A percentile compares a stretch with the other conserved stretches of the same genome.
These are phyloP conservation scores for Tribolium freemani DNA, from an alignment of 2,888 invertebrate species.

Conservation along the genomic window DNA sequence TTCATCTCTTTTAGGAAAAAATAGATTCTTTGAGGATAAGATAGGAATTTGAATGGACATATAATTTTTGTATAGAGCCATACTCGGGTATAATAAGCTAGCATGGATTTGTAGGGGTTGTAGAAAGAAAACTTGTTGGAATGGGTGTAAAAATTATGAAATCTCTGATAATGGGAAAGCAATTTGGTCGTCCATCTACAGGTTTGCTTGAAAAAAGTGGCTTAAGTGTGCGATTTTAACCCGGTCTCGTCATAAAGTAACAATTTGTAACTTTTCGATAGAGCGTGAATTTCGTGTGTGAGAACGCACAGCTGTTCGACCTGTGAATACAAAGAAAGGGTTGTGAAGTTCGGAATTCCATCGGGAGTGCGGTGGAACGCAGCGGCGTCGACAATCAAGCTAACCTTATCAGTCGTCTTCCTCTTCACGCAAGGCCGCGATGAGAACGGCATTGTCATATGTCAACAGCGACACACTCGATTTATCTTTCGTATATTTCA, in stretches of 20 bases:
- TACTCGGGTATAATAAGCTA: no score
- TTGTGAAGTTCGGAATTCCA: constrained; percentile 41
- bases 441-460: constrained; percentile 63
- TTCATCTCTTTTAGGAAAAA: no score
- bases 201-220: no score
- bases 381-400: constrained; percentile 46
- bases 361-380: constrained; percentile 39
- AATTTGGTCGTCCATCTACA: no score
- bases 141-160: no score
- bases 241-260: constrained; percentile 33
- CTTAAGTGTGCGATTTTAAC: no score
- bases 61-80: no score
- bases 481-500: constrained; percentile 66
- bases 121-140: no score
- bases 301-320: constrained; percentile 42
- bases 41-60: no score
- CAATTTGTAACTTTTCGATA: constrained; percentile 48
- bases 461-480: constrained; percentile 65
- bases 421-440: constrained; percentile 49
- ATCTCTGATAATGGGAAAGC: no score
- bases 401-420: constrained; percentile 52
- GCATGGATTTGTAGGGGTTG: no score
- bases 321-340: constrained; percentile 40
- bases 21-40: no score
- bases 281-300: constrained; percentile 45